These are phyloP conservation scores for Solenopsis invicta DNA, from an alignment of 1,140 invertebrate genomes.

Conservation along the genomic window DNA sequence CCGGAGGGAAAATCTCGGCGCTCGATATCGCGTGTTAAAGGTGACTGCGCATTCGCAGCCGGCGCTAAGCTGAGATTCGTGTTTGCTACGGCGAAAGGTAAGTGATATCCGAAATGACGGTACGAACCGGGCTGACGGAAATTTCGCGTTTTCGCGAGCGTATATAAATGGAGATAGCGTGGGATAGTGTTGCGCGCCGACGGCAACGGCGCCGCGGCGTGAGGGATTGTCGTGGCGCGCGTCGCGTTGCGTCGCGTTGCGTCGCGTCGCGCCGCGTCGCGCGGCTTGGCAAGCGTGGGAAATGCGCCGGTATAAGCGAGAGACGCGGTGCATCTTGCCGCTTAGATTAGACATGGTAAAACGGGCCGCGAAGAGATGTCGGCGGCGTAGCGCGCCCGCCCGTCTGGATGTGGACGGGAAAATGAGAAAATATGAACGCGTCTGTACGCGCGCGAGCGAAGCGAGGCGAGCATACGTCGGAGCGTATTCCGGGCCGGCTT, in stretches of 20 bases:
- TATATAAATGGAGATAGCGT: conserved; percentile 21
- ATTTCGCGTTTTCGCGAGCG: conserved; percentile 25
- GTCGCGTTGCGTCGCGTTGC: neutral
- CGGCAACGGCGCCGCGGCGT: no score
- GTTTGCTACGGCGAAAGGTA: neutral
- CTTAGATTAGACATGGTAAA: conserved; percentile 52
- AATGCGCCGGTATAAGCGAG: no score
- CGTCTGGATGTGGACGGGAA: neutral
- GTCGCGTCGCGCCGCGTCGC: neutral
- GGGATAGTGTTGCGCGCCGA: no score
- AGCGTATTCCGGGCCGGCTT: neutral
- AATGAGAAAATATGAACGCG: conserved; percentile 66
- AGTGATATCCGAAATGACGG: conserved; percentile 25
- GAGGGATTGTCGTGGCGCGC: conserved; percentile 26
- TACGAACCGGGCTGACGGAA: neutral
- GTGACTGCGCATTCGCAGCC: conserved; percentile 20
- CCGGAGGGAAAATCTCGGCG: neutral
- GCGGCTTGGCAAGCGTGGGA: conserved; percentile 4
- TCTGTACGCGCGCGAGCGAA: neutral
- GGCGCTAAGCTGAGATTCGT: conserved; percentile 28
- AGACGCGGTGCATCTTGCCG: conserved; percentile 35
- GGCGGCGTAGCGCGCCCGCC: conserved; percentile 23
- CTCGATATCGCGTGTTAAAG: conserved; percentile 26
- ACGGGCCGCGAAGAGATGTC: conserved; percentile 12
- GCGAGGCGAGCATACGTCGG: neutral